Evolutionary conservation across 1,140 invertebrate genomes (phyloP).

Genomic region (Drosophila busckii): DNA sequence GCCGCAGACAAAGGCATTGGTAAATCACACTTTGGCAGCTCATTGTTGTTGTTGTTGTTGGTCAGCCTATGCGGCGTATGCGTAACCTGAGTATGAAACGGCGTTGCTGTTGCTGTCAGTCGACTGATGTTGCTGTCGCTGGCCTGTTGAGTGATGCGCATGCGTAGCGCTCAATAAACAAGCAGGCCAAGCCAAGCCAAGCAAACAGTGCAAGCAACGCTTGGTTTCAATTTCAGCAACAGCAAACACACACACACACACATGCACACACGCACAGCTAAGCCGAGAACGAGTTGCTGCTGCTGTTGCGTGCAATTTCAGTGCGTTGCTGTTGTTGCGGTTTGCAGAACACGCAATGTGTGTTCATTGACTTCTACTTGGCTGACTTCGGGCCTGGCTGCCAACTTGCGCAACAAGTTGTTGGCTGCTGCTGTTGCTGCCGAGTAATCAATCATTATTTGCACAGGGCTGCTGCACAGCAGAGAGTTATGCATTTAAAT

Average conservation of each 20-base stretch:
- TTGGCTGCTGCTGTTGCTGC: slow-evolving; percentile 23
- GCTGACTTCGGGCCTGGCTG: slow-evolving; percentile 27
- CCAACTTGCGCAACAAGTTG: slow-evolving; percentile 66
- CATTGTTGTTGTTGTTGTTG: slow-evolving; percentile 25
- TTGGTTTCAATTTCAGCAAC: slow-evolving; percentile 59
- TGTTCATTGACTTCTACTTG: slow-evolving; percentile 69
- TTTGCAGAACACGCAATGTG: slow-evolving; percentile 69
- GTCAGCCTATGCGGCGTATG: slow-evolving; percentile 45
- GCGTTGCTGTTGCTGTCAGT: slow-evolving; percentile 16
- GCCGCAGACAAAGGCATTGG: slow-evolving; percentile 48
- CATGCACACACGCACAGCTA: too few relatives aligned
- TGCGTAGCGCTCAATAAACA: slow-evolving; percentile 44
- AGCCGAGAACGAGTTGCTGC: slow-evolving; percentile 55
- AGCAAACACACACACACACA: slow-evolving; percentile 1
- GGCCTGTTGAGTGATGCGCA: slow-evolving; percentile 63
- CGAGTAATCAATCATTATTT: slow-evolving; percentile 67
- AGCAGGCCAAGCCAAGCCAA: slow-evolving; percentile 45
- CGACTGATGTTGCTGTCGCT: slow-evolving; percentile 8
- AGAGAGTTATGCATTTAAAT: slow-evolving; percentile 71
- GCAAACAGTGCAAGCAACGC: slow-evolving; percentile 28
- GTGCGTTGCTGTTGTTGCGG: slow-evolving; percentile 41
- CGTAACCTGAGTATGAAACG: slow-evolving; percentile 56
- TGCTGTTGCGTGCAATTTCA: slow-evolving; percentile 40
- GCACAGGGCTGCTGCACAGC: slow-evolving; percentile 35
- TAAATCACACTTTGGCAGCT: slow-evolving; percentile 76